Evolutionary conservation across 1,140 invertebrate genomes (phyloP).

Genomic region (Cydia splendana): DNA sequence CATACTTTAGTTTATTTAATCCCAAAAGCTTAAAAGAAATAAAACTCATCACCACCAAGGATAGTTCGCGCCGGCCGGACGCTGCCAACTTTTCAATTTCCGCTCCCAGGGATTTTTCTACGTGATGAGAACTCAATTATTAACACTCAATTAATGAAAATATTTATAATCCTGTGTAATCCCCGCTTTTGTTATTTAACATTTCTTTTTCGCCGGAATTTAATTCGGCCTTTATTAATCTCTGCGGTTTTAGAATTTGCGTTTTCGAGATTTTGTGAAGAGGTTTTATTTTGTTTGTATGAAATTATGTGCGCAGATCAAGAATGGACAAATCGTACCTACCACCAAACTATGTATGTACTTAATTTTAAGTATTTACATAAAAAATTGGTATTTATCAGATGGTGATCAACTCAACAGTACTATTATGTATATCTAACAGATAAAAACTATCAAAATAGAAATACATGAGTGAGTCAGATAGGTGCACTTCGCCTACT

Average conservation of each 20-base stretch:
- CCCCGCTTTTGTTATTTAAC: conserved; percentile 27
- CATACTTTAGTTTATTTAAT: conserved; percentile 15
- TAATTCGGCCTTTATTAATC: conserved; percentile 10
- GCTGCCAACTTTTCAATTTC: conserved; percentile 75
- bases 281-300: neutral
- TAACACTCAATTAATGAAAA: conserved; percentile 75
- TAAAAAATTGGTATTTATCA: too few relatives aligned
- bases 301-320: neutral
- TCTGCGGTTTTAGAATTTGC: conserved; percentile 6
- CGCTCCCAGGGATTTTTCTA: conserved; percentile 70
- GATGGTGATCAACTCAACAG: too few relatives aligned
- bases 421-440: too few relatives aligned
- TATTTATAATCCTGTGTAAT: conserved; percentile 60
- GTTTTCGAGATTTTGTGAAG: neutral
- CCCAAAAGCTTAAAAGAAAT: conserved; percentile 6
- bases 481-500: too few relatives aligned
- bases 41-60: conserved; percentile 10
- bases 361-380: too few relatives aligned
- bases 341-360: too few relatives aligned
- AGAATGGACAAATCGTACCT: too few relatives aligned
- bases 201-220: conserved; percentile 22
- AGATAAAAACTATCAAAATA: too few relatives aligned
- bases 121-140: conserved; percentile 71
- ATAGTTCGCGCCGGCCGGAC: conserved; percentile 48
- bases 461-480: too few relatives aligned